phyloP scores from a whole-genome alignment of 2,888 invertebrate genomes.

The Volucella zonaria region DNA sequence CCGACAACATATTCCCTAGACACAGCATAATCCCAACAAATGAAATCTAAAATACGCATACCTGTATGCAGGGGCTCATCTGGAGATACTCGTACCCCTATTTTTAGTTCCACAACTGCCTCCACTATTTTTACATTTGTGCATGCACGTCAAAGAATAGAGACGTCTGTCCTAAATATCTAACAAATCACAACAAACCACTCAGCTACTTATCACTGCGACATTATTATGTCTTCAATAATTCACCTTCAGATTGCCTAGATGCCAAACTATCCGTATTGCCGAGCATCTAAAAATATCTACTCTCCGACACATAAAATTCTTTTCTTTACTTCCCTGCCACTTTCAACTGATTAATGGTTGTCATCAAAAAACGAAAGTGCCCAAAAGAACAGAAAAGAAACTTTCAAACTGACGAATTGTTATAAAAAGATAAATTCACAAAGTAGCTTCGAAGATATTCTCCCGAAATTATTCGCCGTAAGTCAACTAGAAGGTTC shows the following conservation, averaged over 20 bases:
- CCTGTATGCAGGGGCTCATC: too few species aligned
- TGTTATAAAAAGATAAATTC: too few species aligned
- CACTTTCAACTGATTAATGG: conserved; percentile 60
- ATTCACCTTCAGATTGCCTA: conserved; percentile 37
- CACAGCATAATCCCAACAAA: too few species aligned
- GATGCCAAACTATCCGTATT: too few species aligned
- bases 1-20: too few species aligned
- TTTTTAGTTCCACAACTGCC: too few species aligned
- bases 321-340: conserved; percentile 9
- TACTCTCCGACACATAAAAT: conserved; percentile 27
- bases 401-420: not conserved
- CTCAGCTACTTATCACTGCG: conserved; percentile 65
- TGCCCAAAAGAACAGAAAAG: conserved; percentile 61
- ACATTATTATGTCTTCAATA: conserved; percentile 67
- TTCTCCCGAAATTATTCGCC: conserved; percentile 26
- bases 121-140: not conserved
- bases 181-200: conserved; percentile 60
- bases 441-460: too few species aligned
- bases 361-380: conserved; percentile 67
- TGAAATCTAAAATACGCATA: too few species aligned
- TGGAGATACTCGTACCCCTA: too few species aligned
- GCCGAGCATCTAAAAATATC: conserved; percentile 39
- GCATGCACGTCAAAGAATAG: not conserved
- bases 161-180: conserved; percentile 30
- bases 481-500: conserved; percentile 33